Evolutionary conservation across 2,888 invertebrate species (phyloP), one percentile per base, ranked within the genome.

Genomic region (Harpagoxenus sublaevis): DNA sequence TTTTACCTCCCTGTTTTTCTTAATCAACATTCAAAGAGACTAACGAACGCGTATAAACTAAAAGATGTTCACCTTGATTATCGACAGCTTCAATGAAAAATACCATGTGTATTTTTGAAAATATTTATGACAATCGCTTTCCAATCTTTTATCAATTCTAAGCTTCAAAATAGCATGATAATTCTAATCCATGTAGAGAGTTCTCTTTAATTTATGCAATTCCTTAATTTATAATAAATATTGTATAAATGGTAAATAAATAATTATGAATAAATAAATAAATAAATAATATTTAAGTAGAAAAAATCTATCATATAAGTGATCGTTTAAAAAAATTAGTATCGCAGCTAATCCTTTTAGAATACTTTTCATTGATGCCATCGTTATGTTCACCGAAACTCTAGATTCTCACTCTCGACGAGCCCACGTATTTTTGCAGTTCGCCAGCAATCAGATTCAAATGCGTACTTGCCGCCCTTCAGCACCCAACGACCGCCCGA

Each of bases 401-500:
- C 31, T 60, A 28, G 71, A 65, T 39, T 23, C 28, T 71, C 39
- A 42, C 48, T 84, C 28, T 60, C 63, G 73, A 84, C 57, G 55
- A 71, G 65, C 28, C 31, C 48, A 65, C 39, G 65, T 87, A 28
- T 70, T 85, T 51, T 90, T 90, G 15, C 96, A 97, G 97, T 97
- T 94, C 97, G 97, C 31, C 97, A 97, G 92, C 94, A 94, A 62
- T 92, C 94, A 35, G 94, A 95, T 12, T 88, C 87, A 39, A 93
- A 93, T 45, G 93, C 90, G 0, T 96, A 97, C 94, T 94, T 96
- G 39, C 96, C 96, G 12, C 97, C 97, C 86, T 96, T 96, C 84
- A 95, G 96, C 85, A 96, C 96, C 84, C 94, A 94, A 57, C 91
- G 95, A 63, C 94, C 94, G 23, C 96, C 97, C 1, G 97, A 97